Evolutionary conservation across 2,888 invertebrate species (phyloP).

Genomic region (Adelphocoris suturalis): DNA sequence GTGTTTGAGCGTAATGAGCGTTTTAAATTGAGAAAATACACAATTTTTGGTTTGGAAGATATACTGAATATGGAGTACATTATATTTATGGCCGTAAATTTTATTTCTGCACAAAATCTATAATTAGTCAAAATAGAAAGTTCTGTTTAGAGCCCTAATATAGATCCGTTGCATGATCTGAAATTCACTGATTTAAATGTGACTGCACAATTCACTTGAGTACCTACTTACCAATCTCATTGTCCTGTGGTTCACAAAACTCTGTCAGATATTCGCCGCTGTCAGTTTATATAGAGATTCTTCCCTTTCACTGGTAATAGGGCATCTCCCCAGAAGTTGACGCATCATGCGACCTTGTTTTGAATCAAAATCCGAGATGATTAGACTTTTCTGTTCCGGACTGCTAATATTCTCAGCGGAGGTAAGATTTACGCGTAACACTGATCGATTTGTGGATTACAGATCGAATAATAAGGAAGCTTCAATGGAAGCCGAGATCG

Average conservation of each 20-base stretch:
- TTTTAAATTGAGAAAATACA: too few relatives aligned
- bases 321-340: background rate
- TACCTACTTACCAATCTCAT: constrained; percentile 35
- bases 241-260: background rate
- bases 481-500: background rate
- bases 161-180: too few relatives aligned
- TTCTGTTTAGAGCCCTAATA: too few relatives aligned
- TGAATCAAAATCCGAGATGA: background rate
- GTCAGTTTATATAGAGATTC: constrained; percentile 11
- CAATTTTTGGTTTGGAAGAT: too few relatives aligned
- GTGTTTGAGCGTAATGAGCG: too few relatives aligned
- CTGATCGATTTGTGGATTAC: background rate
- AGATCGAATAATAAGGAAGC: constrained; percentile 3
- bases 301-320: constrained; percentile 25
- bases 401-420: background rate
- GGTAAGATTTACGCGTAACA: background rate
- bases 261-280: background rate
- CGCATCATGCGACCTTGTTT: constrained; percentile 19
- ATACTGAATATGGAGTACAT: too few relatives aligned
- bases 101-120: too few relatives aligned
- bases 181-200: too few relatives aligned
- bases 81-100: too few relatives aligned
- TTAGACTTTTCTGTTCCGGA: constrained; percentile 6
- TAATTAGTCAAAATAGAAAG: too few relatives aligned
- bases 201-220: background rate